Evolutionary conservation across 2,113 vertebrate genomes (phyloP).

Genomic region (Stigmatopora argus): DNA sequence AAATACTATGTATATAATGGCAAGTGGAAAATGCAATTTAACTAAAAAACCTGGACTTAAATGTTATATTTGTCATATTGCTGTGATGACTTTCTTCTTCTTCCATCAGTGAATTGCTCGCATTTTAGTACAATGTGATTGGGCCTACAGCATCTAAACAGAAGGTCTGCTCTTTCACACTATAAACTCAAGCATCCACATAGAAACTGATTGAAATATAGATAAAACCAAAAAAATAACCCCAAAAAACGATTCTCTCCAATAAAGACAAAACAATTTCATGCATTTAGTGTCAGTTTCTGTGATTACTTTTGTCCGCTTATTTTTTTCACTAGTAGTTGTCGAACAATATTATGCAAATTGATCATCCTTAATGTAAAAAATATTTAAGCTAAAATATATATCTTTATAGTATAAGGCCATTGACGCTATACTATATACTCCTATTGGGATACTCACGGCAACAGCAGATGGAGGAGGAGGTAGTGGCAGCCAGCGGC

Average conservation of each 20-base stretch:
- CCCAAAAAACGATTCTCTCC: neutral
- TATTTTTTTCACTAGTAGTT: neutral
- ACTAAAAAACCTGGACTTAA: no score
- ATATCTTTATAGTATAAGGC: conserved; percentile 27
- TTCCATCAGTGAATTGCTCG: neutral
- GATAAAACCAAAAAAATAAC: neutral
- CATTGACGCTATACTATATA: conserved; percentile 26
- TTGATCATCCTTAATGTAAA: neutral
- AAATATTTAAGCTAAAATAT: neutral
- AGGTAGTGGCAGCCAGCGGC: conserved; percentile 88
- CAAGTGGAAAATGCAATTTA: no score
- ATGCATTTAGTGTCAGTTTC: neutral
- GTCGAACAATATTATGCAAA: neutral
- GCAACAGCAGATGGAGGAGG: conserved; percentile 63
- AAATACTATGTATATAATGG: no score
- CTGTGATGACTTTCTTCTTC: neutral
- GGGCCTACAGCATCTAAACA: neutral
- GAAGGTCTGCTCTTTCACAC: neutral
- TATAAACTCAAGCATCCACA: neutral
- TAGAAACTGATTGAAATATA: neutral
- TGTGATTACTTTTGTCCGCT: neutral
- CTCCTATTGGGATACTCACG: conserved; percentile 69
- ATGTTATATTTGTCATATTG: neutral
- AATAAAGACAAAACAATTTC: neutral
- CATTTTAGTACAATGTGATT: neutral